A percentile compares a stretch with the other conserved stretches of the same genome.
Evolutionary conservation across 2,797 vertebrate genomes (phyloP).

Genomic region (Valencia hispanica): DNA sequence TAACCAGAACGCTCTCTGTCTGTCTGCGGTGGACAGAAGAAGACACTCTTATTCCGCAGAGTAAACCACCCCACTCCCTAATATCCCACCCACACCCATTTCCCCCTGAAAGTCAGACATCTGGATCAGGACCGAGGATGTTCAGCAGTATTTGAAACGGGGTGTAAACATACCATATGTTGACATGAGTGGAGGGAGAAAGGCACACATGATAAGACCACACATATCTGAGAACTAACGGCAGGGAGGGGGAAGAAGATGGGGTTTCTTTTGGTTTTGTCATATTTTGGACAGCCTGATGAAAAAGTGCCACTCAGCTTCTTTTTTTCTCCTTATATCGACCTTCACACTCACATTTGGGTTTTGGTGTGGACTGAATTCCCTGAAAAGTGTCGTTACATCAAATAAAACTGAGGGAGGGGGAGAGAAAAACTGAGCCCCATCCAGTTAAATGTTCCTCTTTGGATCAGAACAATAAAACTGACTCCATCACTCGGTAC

Average conservation of each 20-base stretch:
- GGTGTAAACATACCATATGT: constrained; percentile 79
- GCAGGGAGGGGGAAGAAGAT: neutral
- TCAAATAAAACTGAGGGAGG: constrained; percentile 27
- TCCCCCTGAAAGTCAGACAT: constrained; percentile 34
- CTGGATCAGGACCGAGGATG: constrained; percentile 43
- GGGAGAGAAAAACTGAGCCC: constrained; percentile 17
- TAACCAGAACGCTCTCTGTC: constrained; percentile 48
- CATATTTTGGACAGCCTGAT: constrained; percentile 67
- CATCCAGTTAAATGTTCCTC: constrained; percentile 37
- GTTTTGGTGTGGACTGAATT: constrained; percentile 54
- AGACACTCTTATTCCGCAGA: constrained; percentile 49
- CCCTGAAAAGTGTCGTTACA: constrained; percentile 48
- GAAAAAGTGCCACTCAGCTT: constrained; percentile 70
- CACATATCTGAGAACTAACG: constrained; percentile 70
- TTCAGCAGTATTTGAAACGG: constrained; percentile 68
- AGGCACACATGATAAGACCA: constrained; percentile 87
- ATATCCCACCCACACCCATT: constrained; percentile 5
- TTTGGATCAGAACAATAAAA: constrained; percentile 45
- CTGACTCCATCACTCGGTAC: constrained; percentile 44
- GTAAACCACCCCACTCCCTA: constrained; percentile 13
- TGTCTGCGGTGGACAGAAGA: constrained; percentile 30
- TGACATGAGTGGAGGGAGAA: constrained; percentile 81
- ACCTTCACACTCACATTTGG: constrained; percentile 21
- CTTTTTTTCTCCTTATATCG: constrained; percentile 14
- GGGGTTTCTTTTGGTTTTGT: constrained; percentile 77